Base-by-base conservation (phyloP, 2,888 invertebrate genomes). In the Ophion obscuratus region DNA sequence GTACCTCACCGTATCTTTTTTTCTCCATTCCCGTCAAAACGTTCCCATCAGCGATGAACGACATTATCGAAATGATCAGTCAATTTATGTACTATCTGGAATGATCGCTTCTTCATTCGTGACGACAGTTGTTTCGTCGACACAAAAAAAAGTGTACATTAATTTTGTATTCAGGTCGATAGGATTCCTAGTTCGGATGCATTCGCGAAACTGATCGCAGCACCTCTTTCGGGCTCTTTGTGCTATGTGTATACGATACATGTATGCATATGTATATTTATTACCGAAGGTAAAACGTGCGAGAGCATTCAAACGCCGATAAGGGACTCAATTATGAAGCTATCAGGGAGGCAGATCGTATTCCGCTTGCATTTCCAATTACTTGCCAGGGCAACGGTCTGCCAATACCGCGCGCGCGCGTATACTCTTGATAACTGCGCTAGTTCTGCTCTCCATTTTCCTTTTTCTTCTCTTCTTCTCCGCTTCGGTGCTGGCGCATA, bases 321-420 rank as follows among this genome's bases (percentile, higher is more conserved):
- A 94, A 93, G 94, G 92, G 94, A 93, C 93, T 93, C 93, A 94
- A 94, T 94, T 94, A 94, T 94, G 92, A 92, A 94, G 92, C 93
- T 93, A 94, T 93, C 93, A 92, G 92, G 91, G 92, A 88, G 90
- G 66, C 66, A 90, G 90, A 90, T 90, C 68, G 71, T 91, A 91
- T 93, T 92, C 93, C 92, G 93, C 93, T 94, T 92, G 93, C 93
- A 93, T 93, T 93, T 94, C 93, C 93, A 94, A 94, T 94, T 94
- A 94, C 93, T 93, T 93, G 92, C 91, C 91, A 90, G 84, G 92
- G 92, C 92, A 93, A 93, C 91, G 93, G 93, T 93, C 93, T 93
- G 93, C 93, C 93, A 93, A 93, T 94, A 93, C 93, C 92, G 92
- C 14, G 92, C 91, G 53, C 14, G 36, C 62, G 70, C 84, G 81